Evolutionary conservation across 2,113 vertebrate genomes (phyloP).

Genomic region (Tringa solitaria): DNA sequence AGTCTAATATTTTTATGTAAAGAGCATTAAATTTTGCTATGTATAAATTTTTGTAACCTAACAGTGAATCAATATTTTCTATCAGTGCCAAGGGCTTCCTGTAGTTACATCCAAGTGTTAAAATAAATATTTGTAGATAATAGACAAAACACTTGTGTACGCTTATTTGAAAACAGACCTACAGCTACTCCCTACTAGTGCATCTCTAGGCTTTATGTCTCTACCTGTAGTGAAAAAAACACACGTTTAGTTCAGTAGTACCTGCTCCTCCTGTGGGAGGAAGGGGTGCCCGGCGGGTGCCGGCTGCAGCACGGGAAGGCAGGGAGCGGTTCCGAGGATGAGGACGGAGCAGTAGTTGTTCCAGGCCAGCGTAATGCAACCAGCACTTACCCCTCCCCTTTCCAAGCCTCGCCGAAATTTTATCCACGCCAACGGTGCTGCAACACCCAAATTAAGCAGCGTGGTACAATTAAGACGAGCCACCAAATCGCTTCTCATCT

Average conservation of each 20-base stretch:
- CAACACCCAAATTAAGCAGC: not conserved
- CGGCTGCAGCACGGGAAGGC: not conserved
- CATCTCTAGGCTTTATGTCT: not conserved
- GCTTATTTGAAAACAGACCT: conserved; percentile 76
- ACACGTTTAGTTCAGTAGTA: not conserved
- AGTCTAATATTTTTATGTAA: conserved; percentile 92
- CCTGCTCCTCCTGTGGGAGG: not conserved
- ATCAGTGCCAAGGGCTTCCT: conserved; percentile 90
- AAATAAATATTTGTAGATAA: conserved; percentile 86
- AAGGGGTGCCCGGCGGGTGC: not conserved
- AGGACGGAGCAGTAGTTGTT: not conserved
- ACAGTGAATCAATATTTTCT: conserved; percentile 94
- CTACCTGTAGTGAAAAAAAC: not conserved
- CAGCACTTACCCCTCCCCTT: not conserved
- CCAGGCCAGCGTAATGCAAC: conserved; percentile 19
- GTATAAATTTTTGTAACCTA: conserved; percentile 98
- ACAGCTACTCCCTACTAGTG: not conserved
- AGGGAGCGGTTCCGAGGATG: not conserved
- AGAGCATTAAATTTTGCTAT: conserved; percentile 95
- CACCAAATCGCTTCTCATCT: not conserved
- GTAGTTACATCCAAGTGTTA: conserved; percentile 86
- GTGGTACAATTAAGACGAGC: not conserved
- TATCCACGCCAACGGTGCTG: not conserved
- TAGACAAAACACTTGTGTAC: conserved; percentile 74
- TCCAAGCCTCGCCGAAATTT: not conserved